These are phyloP conservation scores for Apteryx mantelli DNA, from an alignment of 2,113 vertebrate species.

Conservation along the genomic window DNA sequence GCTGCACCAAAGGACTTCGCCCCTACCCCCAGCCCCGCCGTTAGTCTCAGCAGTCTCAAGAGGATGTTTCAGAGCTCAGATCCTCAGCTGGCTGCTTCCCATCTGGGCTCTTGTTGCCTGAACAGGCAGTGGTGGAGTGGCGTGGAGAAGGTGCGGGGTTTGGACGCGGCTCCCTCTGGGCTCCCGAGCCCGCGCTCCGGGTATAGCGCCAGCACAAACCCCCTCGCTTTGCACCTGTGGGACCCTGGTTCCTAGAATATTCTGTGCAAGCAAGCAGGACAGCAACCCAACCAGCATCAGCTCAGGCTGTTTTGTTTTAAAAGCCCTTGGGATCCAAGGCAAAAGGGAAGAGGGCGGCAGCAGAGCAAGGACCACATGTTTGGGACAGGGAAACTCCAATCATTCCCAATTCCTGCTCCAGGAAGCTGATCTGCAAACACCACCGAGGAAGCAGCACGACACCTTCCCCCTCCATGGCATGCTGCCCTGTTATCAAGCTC, in stretches of 20 bases:
- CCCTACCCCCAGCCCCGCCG: neutral
- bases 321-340: neutral
- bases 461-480: accelerated
- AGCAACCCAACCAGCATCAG: neutral
- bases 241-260: neutral
- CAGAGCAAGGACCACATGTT: neutral
- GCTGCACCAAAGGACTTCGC: neutral
- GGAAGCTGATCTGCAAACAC: constrained; percentile 5
- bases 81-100: neutral
- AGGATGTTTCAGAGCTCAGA: neutral
- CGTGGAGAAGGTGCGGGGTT: accelerated
- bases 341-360: neutral
- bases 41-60: accelerated
- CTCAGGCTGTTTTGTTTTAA: neutral
- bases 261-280: neutral
- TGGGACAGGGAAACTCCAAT: neutral
- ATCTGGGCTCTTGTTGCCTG: accelerated
- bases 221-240: neutral
- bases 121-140: neutral
- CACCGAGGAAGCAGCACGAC: neutral
- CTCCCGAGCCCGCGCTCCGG: accelerated
- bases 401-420: neutral
- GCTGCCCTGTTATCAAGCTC: neutral
- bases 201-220: neutral
- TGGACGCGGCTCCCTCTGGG: neutral